Evolutionary conservation across 2,888 invertebrate genomes (phyloP), one percentile per base, ranked within the genome.

Genomic region (Xylota segnis): DNA sequence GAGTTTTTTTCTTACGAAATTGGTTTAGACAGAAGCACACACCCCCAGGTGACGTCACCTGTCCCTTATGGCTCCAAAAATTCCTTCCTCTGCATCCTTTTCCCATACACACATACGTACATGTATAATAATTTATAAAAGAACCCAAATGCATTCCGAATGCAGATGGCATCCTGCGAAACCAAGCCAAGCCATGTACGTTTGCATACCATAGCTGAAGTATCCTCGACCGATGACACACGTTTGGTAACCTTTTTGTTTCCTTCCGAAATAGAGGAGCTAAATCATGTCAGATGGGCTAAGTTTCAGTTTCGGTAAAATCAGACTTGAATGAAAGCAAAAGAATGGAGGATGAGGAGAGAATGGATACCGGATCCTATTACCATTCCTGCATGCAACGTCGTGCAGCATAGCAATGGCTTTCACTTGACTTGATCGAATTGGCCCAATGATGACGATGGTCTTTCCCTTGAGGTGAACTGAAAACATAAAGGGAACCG

Each of bases 361-460:
- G 37, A 40, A 68, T 43, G 16, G 16, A 12, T 52, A 23, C 50
- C 14, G 54, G n/a, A 54, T 63, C 6, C 32, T 43, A 43, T 54
- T 63, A 18, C 23, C n/a, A 45, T 40, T 32, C 32, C 32, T 43
- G 18, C 63, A 72, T 50, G 27, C 29, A 29, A 52, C 66, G 56
- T 40, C 66, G 56, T 40, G 27, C 40, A 29, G 43, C 54, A 47
- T 18, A 56, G 27, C 65, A 58, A 50, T 72, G 47, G 29, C 18
- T 72, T 50, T 56, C 72, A 56, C 16, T 82, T 77, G 77, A 58
- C 56, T 76, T 76, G 40, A 70, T 63, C 71, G 70, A 77, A 77
- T 77, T 77, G 58, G 65, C 63, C 82, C 63, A 58, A 82, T 52
- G 77, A 71, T 54, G 70, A 61, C 29, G 68, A 70, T 58, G 59